These are phyloP conservation scores for Gymnogyps californianus DNA, from an alignment of 2,113 vertebrate species.

Conservation along the genomic window DNA sequence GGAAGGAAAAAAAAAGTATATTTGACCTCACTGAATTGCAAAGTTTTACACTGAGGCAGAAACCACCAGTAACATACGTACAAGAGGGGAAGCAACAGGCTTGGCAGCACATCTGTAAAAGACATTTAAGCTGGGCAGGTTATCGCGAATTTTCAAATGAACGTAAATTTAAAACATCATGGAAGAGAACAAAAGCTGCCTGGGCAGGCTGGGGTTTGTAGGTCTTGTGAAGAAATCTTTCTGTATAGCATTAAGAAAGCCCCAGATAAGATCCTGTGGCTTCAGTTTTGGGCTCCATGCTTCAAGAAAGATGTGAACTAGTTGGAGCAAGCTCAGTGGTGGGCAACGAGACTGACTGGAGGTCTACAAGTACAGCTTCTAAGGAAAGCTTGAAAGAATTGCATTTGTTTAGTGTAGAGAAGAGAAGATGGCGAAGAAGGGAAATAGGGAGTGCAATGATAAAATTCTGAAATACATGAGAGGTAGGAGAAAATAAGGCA, in stretches of 20 bases:
- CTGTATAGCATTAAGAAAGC: not conserved
- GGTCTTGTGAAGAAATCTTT: not conserved
- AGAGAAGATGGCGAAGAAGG: not conserved
- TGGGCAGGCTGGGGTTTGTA: not conserved
- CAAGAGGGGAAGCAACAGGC: not conserved
- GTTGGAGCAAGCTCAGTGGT: not conserved
- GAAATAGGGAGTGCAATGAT: not conserved
- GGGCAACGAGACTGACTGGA: accelerated
- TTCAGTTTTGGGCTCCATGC: not conserved
- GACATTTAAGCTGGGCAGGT: not conserved
- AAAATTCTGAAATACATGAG: not conserved
- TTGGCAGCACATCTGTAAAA: not conserved
- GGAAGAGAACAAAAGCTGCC: not conserved
- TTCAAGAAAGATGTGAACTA: not conserved
- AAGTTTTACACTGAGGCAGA: not conserved
- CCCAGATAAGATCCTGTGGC: not conserved
- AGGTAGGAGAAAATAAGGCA: not conserved
- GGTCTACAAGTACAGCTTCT: not conserved
- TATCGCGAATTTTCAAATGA: not conserved
- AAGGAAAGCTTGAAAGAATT: not conserved
- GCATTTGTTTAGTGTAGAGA: not conserved
- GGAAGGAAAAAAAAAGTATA: not conserved
- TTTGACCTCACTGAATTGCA: not conserved
- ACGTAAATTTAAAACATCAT: not conserved
- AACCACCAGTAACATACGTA: not conserved